Evolutionary conservation across 2,113 vertebrate species (phyloP).

Genomic region (Myocastor coypus): DNA sequence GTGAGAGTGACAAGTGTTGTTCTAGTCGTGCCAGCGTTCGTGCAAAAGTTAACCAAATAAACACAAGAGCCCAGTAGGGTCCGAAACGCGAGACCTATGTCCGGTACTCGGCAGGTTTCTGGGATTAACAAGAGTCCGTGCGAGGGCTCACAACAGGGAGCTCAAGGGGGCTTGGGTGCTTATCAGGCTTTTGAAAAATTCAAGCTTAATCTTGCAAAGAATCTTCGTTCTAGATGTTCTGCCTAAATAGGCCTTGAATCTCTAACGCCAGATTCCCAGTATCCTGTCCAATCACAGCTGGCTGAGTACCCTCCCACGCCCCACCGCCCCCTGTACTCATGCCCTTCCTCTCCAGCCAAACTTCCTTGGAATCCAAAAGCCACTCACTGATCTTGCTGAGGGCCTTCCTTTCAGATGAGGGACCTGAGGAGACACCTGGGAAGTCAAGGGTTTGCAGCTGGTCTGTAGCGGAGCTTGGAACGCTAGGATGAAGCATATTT

Average conservation of each 20-base stretch:
- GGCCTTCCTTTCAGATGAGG: slow-evolving; percentile 19
- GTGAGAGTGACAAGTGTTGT: slow-evolving; percentile 55
- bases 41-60: slow-evolving; percentile 68
- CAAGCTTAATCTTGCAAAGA: neutral
- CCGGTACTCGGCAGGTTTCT: neutral
- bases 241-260: neutral
- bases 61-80: neutral
- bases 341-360: neutral
- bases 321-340: neutral
- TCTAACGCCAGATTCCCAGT: neutral
- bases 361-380: neutral
- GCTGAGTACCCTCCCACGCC: fast-evolving
- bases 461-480: neutral
- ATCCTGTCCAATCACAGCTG: neutral
- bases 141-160: neutral
- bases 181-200: neutral
- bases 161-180: neutral
- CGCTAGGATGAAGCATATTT: neutral
- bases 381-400: neutral
- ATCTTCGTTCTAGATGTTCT: neutral
- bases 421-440: neutral
- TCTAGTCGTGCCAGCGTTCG: slow-evolving; percentile 58
- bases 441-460: neutral
- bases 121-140: neutral
- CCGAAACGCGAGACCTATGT: neutral